Conservation (phyloP, 2,888 invertebrate species). For the Drosophila robusta region DNA sequence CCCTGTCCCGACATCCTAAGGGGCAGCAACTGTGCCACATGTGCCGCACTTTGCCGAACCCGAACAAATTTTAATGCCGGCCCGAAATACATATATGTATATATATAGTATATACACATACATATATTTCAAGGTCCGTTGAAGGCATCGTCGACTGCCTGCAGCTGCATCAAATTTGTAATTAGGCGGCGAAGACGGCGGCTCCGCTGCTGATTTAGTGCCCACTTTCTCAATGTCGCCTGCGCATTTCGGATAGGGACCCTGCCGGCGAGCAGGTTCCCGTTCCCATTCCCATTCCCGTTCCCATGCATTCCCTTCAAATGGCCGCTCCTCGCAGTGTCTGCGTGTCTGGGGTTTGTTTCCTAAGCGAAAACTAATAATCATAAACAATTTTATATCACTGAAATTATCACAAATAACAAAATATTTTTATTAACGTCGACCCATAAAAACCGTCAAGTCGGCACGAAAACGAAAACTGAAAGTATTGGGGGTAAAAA, state of each 20-base stretch:
- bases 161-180: slow-evolving; percentile 73
- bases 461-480: slow-evolving; percentile 27
- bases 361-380: slow-evolving; percentile 63
- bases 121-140: slow-evolving; percentile 61
- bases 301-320: not conserved
- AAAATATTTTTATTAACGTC: slow-evolving; percentile 60
- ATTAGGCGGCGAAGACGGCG: slow-evolving; percentile 54
- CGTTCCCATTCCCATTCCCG: slow-evolving; percentile 2
- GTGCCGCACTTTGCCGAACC: slow-evolving; percentile 52
- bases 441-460: slow-evolving; percentile 42
- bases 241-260: slow-evolving; percentile 2
- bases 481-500: slow-evolving; percentile 3
- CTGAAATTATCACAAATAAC: slow-evolving; percentile 66
- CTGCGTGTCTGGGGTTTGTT: slow-evolving; percentile 24
- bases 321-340: not conserved
- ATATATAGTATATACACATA: not conserved
- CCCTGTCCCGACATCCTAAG: slow-evolving; percentile 41
- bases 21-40: slow-evolving; percentile 57
- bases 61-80: slow-evolving; percentile 61
- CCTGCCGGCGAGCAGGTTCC: slow-evolving; percentile 27
- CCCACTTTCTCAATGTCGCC: slow-evolving; percentile 64
- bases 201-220: slow-evolving; percentile 58
- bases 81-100: slow-evolving; percentile 21
- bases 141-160: slow-evolving; percentile 57
- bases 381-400: slow-evolving; percentile 66